These are phyloP conservation scores for Platalea minor DNA, from an alignment of 2,797 vertebrate genomes.

Conservation along the genomic window DNA sequence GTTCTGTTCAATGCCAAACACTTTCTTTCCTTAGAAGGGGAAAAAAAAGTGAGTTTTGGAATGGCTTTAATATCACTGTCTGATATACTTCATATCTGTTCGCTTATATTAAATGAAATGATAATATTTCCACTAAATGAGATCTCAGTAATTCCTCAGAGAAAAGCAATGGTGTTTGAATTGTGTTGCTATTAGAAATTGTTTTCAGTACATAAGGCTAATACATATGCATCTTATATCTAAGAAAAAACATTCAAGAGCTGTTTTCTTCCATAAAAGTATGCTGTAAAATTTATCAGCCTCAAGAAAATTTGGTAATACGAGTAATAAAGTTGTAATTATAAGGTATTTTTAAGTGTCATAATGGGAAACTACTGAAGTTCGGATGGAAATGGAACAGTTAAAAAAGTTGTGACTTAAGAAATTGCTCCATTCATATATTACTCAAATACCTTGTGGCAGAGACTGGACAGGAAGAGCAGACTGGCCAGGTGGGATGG, in stretches of 20 bases:
- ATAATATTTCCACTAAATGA: neutral
- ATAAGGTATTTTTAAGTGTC: neutral
- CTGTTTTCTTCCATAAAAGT: neutral
- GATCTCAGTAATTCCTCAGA: conserved; percentile 3
- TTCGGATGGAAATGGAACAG: neutral
- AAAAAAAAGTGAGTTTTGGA: neutral
- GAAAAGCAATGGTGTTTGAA: conserved; percentile 25
- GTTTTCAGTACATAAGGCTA: conserved; percentile 29
- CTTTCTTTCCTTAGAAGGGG: neutral
- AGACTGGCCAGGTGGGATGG: conserved; percentile 91
- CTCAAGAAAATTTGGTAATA: neutral
- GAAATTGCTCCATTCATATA: neutral
- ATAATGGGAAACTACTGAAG: neutral
- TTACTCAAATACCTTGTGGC: conserved; percentile 85
- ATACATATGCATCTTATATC: neutral
- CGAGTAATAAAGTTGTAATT: neutral
- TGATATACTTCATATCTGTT: neutral
- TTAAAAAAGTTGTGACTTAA: neutral
- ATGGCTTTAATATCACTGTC: neutral
- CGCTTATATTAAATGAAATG: neutral
- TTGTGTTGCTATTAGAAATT: neutral
- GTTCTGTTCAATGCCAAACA: neutral
- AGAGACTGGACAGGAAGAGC: conserved; percentile 94
- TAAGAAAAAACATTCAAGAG: conserved; percentile 1
- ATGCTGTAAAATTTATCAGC: neutral